Evolutionary conservation across 2,888 invertebrate genomes (phyloP), one percentile per base, ranked within the genome.

Genomic region (Protonemura montana): DNA sequence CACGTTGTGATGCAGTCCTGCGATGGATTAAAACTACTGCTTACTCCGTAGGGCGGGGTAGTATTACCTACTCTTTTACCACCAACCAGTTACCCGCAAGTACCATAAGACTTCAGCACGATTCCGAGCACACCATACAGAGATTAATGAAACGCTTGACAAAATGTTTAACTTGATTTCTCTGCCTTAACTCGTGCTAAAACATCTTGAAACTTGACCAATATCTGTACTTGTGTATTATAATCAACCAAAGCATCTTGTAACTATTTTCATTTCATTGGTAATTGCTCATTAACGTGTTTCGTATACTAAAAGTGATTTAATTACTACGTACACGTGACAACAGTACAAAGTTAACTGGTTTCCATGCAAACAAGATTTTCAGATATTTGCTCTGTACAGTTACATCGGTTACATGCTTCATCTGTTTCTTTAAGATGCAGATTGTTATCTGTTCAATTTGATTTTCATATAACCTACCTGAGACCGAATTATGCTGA

Each of bases 81-180:
- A 10, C 35, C 3, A 6, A 35, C 35, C 35, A 35, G 35, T 35
- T 16, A n/a, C 76, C 10, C 5, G 25, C 25, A 10, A 28, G 27
- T 27, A 78, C n/a, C n/a, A n/a, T 1, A 78, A 78, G 78, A 78
- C 25, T 10, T 0, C 3, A 41, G 84, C 84, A 84, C 84, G 84
- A 84, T 29, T 29, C 29, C 59, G 27, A 59, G 29, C 84, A 41
- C 41, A 41, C 35, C 84, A 27, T 27, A 59, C 84, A 59, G 26
- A 84, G 76, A 84, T 84, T 84, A 84, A 84, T 84, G 76, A 84
- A 84, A 59, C 84, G 84, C 59, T 84, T 84, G 84, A 84, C 84
- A 84, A 84, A 59, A 84, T 84, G 84, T 84, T 84, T 84, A 76
- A 84, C 84, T 76, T 59, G 84, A 84, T 84, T 76, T 84, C 76